These are phyloP conservation scores for Porites divaricata DNA, from an alignment of 92 coral and sea anemone species.

Conservation along the genomic window DNA sequence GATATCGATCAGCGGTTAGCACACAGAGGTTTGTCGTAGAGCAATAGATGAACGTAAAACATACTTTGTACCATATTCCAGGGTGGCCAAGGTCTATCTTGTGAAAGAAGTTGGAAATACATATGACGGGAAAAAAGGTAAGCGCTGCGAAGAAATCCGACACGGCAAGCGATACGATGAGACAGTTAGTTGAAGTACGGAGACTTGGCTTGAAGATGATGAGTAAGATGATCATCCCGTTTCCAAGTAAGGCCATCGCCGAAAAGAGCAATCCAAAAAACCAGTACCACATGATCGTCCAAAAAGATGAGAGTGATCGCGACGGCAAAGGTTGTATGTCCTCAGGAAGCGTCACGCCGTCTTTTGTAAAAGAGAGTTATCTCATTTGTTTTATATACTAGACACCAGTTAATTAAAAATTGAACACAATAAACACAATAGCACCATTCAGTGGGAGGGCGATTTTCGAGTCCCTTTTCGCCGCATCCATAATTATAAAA, in stretches of 20 bases:
- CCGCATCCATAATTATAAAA: no score
- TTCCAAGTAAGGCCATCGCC: slow-evolving; percentile 18
- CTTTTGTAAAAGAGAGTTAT: background rate
- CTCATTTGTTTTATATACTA: no score
- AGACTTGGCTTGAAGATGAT: slow-evolving; percentile 8
- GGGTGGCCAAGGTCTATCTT: slow-evolving; percentile 5
- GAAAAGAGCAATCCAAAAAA: slow-evolving; percentile 27
- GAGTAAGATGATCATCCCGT: slow-evolving; percentile 14
- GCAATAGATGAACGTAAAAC: slow-evolving; percentile 4
- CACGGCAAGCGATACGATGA: slow-evolving; percentile 21
- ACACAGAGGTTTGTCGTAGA: slow-evolving; percentile 31
- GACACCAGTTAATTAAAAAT: no score
- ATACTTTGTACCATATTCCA: slow-evolving; percentile 10
- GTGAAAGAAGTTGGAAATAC: background rate
- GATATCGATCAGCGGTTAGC: slow-evolving; percentile 17
- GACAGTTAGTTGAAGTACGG: slow-evolving; percentile 25
- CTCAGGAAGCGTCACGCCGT: background rate
- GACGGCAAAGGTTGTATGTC: background rate
- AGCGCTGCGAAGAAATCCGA: slow-evolving; percentile 19
- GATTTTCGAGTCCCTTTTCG: no score
- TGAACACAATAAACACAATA: background rate
- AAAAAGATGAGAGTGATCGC: background rate
- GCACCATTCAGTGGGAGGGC: background rate
- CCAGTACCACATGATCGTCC: slow-evolving; percentile 21
- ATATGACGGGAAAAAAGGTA: background rate